Evolutionary conservation across 2,113 vertebrate genomes (phyloP).

Genomic region (Myiopsitta monachus): DNA sequence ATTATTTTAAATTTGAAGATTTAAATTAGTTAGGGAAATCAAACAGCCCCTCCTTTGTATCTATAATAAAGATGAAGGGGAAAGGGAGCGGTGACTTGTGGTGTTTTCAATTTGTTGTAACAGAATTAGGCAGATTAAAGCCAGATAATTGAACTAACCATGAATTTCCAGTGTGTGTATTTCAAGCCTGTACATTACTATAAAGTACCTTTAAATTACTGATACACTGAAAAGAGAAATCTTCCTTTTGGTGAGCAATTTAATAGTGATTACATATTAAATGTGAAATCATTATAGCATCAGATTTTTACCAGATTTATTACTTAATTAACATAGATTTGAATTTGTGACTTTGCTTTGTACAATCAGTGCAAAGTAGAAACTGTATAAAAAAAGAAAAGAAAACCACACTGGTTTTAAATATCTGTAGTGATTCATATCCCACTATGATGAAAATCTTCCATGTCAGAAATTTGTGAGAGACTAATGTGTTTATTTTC

Average conservation of each 20-base stretch:
- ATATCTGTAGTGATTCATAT: neutral
- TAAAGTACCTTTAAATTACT: neutral
- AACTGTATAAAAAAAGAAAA: neutral
- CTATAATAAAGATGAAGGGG: neutral
- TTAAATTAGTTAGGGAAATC: neutral
- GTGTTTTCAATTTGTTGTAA: neutral
- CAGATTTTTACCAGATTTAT: neutral
- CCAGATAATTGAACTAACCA: neutral
- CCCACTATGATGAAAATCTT: neutral
- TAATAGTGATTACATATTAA: neutral
- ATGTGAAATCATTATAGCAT: neutral
- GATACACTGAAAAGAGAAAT: neutral
- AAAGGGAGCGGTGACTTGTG: neutral
- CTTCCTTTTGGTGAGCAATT: neutral
- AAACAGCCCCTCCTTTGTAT: neutral
- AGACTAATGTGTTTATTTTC: neutral
- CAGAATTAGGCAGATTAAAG: neutral
- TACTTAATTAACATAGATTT: neutral
- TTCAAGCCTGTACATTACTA: neutral
- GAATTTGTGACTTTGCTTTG: neutral
- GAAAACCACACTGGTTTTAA: neutral
- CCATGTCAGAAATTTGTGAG: neutral
- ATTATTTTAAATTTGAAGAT: neutral
- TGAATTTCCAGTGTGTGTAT: neutral
- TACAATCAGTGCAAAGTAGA: neutral